Base-by-base conservation (phyloP, 2,797 vertebrate species). In the Lerista edwardsae region DNA sequence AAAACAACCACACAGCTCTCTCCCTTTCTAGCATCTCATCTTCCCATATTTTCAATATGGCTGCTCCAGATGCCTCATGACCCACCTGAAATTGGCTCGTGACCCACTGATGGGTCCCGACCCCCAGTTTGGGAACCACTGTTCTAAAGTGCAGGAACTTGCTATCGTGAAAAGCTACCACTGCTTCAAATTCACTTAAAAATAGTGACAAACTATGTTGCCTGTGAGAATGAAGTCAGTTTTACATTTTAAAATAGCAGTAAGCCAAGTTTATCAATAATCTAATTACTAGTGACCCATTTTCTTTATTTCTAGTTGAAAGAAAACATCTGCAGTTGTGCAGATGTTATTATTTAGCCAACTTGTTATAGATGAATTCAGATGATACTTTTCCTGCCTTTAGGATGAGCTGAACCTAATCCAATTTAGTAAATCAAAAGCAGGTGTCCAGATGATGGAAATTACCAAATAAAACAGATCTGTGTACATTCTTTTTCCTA, bases 261-360 rank as follows among this genome's bases (percentile, higher is more conserved):
- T 1, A 55, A 82, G 57, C 64, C 55, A 80, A 92, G 64, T 84
- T 90, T 90, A 93, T 92, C 88, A 91, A 92, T 81, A 90, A 90
- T 90, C 83, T 87, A 88, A 89, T 94, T 90, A 90, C 65, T 75
- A 90, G n/a, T 87, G 88, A 92, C 84, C 88, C 84, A 82, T 90
- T 90, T 86, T 88, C 31, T 78, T 91, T 94, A 88, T 90, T 92
- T 92, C 80, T 81, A 90, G 83, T 90, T 92, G 82, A 93, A 94
- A 93, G 86, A 62, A 88, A 91, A 87, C 89, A 91, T 91, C 71
- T 92, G 61, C 77, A 84, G 91, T 93, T 90, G 92, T 88, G 62
- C 82, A 55, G 83, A 91, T 82, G 75, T 87, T 92, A 85, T 85
- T 78, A 83, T 89, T 93, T 89, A 84, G 74, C 83, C 75, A 69